Conservation (phyloP, 1,140 invertebrate genomes). For the Helicoverpa zea region DNA sequence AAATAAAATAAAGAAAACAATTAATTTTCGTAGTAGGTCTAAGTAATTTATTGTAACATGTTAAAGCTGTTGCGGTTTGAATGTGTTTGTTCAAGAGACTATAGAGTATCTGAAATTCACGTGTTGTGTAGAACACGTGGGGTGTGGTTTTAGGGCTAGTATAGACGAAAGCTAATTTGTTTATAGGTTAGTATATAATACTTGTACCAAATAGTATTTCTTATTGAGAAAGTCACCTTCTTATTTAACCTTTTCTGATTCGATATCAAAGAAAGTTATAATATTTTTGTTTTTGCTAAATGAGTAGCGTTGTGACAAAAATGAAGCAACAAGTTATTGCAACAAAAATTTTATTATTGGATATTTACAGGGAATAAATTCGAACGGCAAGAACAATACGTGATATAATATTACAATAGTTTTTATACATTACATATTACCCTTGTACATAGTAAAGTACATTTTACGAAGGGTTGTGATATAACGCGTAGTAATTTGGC, state of each 20-base stretch:
- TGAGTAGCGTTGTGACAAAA: neutral
- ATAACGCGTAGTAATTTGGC: neutral
- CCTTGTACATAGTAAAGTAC: neutral
- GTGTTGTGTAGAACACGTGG: neutral
- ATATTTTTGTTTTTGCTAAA: too few relatives aligned
- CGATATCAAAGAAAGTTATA: too few relatives aligned
- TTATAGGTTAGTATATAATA: neutral
- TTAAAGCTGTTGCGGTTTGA: neutral
- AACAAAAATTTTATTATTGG: conserved; percentile 48
- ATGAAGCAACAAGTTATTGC: conserved; percentile 21
- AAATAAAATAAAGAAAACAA: neutral
- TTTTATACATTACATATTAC: neutral
- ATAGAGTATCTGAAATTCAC: conserved; percentile 5
- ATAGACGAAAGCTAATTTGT: neutral
- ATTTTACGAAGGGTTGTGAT: neutral
- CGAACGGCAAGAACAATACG: neutral
- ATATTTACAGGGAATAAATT: conserved; percentile 49
- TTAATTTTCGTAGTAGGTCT: neutral
- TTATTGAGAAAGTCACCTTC: too few relatives aligned
- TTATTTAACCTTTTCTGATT: too few relatives aligned
- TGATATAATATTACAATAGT: neutral
- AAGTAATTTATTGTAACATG: neutral
- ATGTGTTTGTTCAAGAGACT: conserved; percentile 5
- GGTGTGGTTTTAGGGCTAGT: neutral
- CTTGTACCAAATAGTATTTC: too few relatives aligned